Percentiles rank a stretch among this genome's conserved stretches.
Conservation (phyloP, 1,140 invertebrate genomes). For the Zaprionus nigranus region DNA sequence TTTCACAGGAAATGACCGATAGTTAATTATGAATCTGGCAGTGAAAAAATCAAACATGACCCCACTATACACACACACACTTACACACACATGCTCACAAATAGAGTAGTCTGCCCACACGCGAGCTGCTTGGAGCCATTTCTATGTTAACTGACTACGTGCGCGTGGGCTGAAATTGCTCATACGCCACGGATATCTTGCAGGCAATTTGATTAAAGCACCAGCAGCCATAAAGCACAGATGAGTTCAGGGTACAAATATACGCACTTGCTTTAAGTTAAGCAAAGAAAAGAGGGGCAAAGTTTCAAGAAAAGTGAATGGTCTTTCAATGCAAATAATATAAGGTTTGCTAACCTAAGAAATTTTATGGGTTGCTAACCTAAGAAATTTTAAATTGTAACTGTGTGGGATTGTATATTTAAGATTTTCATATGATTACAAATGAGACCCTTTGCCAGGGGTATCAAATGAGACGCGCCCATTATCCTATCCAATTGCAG, state of each 20-base stretch:
- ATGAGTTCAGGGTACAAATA: constrained; percentile 49
- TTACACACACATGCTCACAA: neutral
- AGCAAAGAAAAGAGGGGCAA: constrained; percentile 14
- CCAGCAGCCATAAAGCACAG: constrained; percentile 60
- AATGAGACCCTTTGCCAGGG: neutral
- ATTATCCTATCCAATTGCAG: neutral
- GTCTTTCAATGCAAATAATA: neutral
- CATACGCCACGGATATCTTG: constrained; percentile 57
- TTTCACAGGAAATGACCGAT: constrained; percentile 47
- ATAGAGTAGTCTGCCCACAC: neutral
- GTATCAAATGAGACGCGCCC: neutral
- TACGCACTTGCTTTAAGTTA: constrained; percentile 59
- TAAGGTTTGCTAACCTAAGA: too few relatives aligned
- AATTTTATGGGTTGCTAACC: too few relatives aligned
- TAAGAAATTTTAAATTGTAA: too few relatives aligned
- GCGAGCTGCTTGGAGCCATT: constrained; percentile 19
- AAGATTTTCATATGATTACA: neutral
- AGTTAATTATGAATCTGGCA: constrained; percentile 61
- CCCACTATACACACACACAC: neutral
- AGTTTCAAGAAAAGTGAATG: constrained; percentile 12
- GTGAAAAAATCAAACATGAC: constrained; percentile 38
- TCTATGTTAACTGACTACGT: constrained; percentile 51
- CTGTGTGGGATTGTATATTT: neutral
- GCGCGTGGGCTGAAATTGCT: constrained; percentile 58
- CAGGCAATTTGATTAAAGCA: constrained; percentile 64